Evolutionary conservation across 2,888 invertebrate genomes (phyloP).

Genomic region (Apeira syringaria): DNA sequence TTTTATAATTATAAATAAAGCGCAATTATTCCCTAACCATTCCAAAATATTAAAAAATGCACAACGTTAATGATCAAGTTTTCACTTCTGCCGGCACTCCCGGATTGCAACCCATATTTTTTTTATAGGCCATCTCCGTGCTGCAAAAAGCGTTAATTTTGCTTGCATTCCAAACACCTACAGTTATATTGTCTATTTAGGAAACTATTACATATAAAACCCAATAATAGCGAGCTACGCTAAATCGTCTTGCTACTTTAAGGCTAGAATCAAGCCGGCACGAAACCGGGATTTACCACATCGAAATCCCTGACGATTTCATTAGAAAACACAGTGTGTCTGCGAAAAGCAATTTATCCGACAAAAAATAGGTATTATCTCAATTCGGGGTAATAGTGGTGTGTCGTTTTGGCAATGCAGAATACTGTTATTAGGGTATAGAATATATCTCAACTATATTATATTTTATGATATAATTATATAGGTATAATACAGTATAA

Average conservation of each 20-base stretch:
- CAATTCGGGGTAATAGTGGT: too few species aligned
- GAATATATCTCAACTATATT: too few species aligned
- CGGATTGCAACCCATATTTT: too few species aligned
- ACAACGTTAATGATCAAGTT: too few species aligned
- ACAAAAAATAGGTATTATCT: background rate
- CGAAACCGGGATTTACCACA: conserved; percentile 20
- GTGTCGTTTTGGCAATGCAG: too few species aligned
- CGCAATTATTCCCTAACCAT: too few species aligned
- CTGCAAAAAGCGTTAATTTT: background rate
- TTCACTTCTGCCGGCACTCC: too few species aligned
- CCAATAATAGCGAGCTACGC: conserved; percentile 24
- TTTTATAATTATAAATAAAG: too few species aligned
- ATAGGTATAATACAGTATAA: too few species aligned
- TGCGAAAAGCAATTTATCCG: conserved; percentile 4
- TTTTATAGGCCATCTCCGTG: background rate
- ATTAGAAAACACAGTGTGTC: conserved; percentile 21
- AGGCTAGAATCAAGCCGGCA: conserved; percentile 12
- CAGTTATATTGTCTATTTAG: conserved; percentile 27
- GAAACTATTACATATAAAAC: conserved; percentile 26
- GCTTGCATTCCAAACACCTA: conserved; percentile 12
- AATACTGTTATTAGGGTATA: too few species aligned
- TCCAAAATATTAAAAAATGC: too few species aligned
- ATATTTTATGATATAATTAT: too few species aligned
- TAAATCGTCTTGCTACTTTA: conserved; percentile 20
- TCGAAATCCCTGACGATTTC: conserved; percentile 23